These are phyloP conservation scores for Balanococcus diminutus DNA, from an alignment of 2,888 invertebrate genomes.

Conservation along the genomic window DNA sequence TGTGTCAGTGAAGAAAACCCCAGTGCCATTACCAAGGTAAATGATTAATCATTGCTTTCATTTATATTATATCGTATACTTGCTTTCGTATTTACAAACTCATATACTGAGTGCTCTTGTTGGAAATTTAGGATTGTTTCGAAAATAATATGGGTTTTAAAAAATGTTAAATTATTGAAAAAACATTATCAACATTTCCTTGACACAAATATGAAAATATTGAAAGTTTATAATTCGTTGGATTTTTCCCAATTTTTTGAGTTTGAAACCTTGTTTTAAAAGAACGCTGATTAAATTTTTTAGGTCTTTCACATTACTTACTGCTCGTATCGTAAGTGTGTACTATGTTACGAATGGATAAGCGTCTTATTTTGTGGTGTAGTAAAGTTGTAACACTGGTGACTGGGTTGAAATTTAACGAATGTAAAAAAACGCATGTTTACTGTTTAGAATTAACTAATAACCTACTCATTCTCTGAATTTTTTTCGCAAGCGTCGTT, in stretches of 20 bases:
- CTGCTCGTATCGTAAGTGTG: too few relatives aligned
- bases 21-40: slow-evolving; percentile 65
- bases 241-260: not conserved
- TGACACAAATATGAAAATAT: not conserved
- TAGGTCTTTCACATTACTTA: not conserved
- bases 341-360: too few relatives aligned
- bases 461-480: not conserved
- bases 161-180: not conserved
- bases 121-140: too few relatives aligned
- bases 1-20: slow-evolving; percentile 58
- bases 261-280: not conserved
- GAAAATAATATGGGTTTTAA: too few relatives aligned
- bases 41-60: slow-evolving; percentile 51
- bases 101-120: too few relatives aligned
- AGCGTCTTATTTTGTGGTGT: too few relatives aligned
- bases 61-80: not conserved
- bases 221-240: not conserved
- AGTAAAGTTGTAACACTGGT: too few relatives aligned
- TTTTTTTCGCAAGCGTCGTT: not conserved
- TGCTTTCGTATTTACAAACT: not conserved
- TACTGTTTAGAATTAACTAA: not conserved
- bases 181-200: not conserved
- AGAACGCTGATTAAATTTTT: not conserved
- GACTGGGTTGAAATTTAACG: not conserved
- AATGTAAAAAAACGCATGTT: not conserved